These are phyloP conservation scores for Melangyna quadrimaculata DNA, from an alignment of 2,888 invertebrate genomes.

Conservation along the genomic window DNA sequence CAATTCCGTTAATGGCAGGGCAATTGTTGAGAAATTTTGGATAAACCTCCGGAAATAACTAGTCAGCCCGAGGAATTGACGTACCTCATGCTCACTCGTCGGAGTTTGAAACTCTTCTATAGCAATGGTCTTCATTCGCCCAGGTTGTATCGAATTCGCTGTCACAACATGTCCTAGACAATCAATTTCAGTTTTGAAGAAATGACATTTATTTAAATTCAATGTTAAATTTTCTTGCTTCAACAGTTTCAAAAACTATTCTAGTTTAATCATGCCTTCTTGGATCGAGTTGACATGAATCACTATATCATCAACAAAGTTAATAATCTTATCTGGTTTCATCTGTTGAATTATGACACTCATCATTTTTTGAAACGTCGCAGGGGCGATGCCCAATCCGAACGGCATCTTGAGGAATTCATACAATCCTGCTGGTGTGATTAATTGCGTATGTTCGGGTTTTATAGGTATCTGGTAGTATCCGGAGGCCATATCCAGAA, in stretches of 20 bases:
- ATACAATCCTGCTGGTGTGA: background rate
- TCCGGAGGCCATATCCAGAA: no score
- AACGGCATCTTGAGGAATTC: slow-evolving; percentile 27
- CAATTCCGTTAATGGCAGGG: background rate
- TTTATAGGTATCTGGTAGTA: background rate
- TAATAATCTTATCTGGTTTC: no score
- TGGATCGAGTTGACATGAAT: slow-evolving; percentile 27
- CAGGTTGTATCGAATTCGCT: slow-evolving; percentile 71
- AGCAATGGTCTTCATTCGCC: slow-evolving; percentile 43
- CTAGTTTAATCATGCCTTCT: slow-evolving; percentile 23
- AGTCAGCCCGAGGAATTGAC: background rate
- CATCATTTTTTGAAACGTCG: slow-evolving; percentile 45
- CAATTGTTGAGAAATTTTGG: background rate
- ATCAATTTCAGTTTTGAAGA: slow-evolving; percentile 33
- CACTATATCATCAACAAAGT: slow-evolving; percentile 50
- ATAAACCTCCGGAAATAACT: background rate
- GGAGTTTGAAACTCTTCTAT: slow-evolving; percentile 54
- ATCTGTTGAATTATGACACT: slow-evolving; percentile 25
- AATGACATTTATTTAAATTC: slow-evolving; percentile 37
- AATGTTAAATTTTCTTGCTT: slow-evolving; percentile 34
- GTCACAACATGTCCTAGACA: slow-evolving; percentile 63
- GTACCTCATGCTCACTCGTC: background rate
- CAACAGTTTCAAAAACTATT: slow-evolving; percentile 18
- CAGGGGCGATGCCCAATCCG: slow-evolving; percentile 44
- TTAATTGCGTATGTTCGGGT: background rate